A percentile compares a stretch with the other conserved stretches of the same genome.
Conservation (phyloP, 2,888 invertebrate species). For the Diaphora mendica region DNA sequence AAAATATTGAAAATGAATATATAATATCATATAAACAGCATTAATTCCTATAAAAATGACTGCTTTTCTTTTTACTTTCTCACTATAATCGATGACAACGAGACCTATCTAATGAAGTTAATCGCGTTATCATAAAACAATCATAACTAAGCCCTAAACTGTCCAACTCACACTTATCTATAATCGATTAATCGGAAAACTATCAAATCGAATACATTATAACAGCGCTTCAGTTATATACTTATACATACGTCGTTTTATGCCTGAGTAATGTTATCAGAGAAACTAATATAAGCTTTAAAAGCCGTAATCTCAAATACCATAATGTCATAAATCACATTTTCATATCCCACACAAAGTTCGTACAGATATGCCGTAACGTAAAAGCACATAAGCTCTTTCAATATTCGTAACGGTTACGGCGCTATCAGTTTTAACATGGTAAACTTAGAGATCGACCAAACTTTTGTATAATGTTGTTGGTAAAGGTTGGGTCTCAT, state of each 20-base stretch:
- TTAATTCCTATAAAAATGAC: no score
- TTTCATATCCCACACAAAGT: slow-evolving; percentile 6
- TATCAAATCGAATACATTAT: not conserved
- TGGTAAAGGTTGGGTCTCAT: slow-evolving; percentile 23
- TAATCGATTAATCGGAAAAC: not conserved
- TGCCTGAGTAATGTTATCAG: not conserved
- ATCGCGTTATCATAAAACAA: not conserved
- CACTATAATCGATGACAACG: no score
- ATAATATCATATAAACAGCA: no score
- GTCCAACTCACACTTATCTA: not conserved
- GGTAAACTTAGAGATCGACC: slow-evolving; percentile 30
- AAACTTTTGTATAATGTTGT: slow-evolving; percentile 29
- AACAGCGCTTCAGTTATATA: not conserved
- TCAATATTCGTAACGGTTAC: slow-evolving; percentile 26
- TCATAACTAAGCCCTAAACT: not conserved
- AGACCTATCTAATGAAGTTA: no score
- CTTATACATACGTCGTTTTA: not conserved
- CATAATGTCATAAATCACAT: not conserved
- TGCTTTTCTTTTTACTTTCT: no score
- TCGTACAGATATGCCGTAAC: not conserved
- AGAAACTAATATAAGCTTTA: not conserved
- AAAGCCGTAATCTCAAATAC: not conserved
- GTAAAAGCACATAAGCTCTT: slow-evolving; percentile 23
- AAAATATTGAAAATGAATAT: no score
- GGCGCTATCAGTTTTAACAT: slow-evolving; percentile 29